A percentile compares a stretch with the other conserved stretches of the same genome.
Conservation (phyloP, 2,113 vertebrate genomes). For the Anhinga rufa region DNA sequence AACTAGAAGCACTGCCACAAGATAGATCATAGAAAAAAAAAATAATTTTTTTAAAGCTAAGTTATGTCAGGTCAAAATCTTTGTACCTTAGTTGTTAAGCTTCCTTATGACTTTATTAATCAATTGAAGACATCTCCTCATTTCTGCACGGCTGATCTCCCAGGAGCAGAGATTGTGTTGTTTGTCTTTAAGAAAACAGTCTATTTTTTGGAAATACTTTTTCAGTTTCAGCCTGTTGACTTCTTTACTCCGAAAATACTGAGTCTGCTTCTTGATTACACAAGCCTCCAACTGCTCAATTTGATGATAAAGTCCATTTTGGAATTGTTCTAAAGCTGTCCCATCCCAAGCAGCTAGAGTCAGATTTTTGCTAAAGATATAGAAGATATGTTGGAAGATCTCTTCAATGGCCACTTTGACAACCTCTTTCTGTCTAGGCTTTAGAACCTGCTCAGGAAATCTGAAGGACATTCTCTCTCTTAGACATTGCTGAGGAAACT, state of each 20-base stretch:
- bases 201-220: slow-evolving; percentile 42
- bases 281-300: not conserved
- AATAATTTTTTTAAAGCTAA: not conserved
- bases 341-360: slow-evolving; percentile 20
- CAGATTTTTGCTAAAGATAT: slow-evolving; percentile 33
- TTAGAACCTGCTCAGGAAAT: slow-evolving; percentile 15
- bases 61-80: not conserved
- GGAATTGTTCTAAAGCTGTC: not conserved
- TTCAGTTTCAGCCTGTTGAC: slow-evolving; percentile 9
- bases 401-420: not conserved
- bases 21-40: not conserved
- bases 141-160: slow-evolving; percentile 43
- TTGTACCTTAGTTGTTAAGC: slow-evolving; percentile 38
- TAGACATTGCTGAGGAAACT: not conserved
- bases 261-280: not conserved
- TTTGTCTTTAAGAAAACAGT: slow-evolving; percentile 21
- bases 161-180: slow-evolving; percentile 1
- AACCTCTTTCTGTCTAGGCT: not conserved
- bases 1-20: not conserved
- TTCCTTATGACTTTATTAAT: slow-evolving; percentile 11
- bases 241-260: not conserved
- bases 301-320: slow-evolving; percentile 6
- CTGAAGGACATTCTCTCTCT: slow-evolving; percentile 18
- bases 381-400: slow-evolving; percentile 6
- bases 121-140: not conserved